Evolutionary conservation across 2,113 vertebrate genomes (phyloP), one percentile per base, ranked within the genome.

Genomic region (Mugil cephalus): DNA sequence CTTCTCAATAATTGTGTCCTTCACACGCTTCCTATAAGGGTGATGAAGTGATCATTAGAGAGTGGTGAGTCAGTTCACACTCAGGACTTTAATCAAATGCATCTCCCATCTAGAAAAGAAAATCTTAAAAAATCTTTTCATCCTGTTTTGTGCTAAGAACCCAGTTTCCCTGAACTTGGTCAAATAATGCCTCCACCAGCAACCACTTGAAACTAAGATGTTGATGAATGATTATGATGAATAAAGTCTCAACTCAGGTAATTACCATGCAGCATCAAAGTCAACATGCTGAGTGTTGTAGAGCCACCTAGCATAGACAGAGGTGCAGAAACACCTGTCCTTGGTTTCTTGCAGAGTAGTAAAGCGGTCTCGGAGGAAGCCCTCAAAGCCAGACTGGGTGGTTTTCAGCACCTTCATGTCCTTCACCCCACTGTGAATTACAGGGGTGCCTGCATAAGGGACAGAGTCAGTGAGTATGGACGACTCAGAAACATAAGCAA

Each of bases 321-420:
- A 92, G 40, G 95, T 97, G 19, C 96, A 97, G 48, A 99, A 96
- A 90, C 94, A 94, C 55, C 98, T 93, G 88, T 99, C 98, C 1
- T 91, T 94, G 81, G 91, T 90, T 1, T 98, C 97, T 1, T 95
- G 93, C 77, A 99, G 94, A 0, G 96, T 99, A 7, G 97, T 99
- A 75, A 96, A 95, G 56, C 93, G 94, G 55, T 97, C 95, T 74
- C 86, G 94, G 18, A 92, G 78, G 84, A 99, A 99, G 8, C 96
- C 95, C 83, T 95, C 94, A 60, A 99, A 99, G 74, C 98, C 96
- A 35, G 97, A 98, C 89, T 96, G 95, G 0, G 97, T 98, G 12
- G 98, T 97, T 91, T 99, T 99, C 88, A 99, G 92, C 58, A 99
- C 88, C 55, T 94, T 97, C 91, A 99, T 94, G 77, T 96, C 93